These are phyloP conservation scores for Dufourea novaeangliae DNA, from an alignment of 1,140 invertebrate species.

Conservation along the genomic window DNA sequence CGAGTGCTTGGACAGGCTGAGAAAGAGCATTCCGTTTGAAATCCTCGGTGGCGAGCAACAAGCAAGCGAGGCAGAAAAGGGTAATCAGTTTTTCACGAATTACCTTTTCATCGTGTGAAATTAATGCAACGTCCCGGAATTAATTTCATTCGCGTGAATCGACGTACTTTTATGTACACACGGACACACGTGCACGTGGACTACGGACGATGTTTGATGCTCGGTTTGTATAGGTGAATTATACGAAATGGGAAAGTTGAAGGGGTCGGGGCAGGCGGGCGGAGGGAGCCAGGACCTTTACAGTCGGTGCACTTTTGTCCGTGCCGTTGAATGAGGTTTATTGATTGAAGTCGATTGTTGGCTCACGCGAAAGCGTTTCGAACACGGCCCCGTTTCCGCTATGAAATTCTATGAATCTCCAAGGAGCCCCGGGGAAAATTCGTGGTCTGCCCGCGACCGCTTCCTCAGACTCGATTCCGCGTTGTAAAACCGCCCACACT, in stretches of 20 bases:
- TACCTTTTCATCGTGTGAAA: slow-evolving; percentile 38
- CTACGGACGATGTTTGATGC: slow-evolving; percentile 42
- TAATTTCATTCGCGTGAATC: slow-evolving; percentile 50
- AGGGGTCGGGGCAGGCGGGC: background rate
- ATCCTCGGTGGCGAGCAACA: background rate
- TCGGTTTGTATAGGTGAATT: slow-evolving; percentile 46
- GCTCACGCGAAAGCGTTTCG: slow-evolving; percentile 30
- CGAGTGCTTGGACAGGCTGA: background rate
- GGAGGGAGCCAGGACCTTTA: slow-evolving; percentile 34
- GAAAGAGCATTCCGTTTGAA: background rate
- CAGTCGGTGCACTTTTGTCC: slow-evolving; percentile 54
- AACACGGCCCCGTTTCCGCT: slow-evolving; percentile 12
- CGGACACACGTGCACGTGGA: background rate
- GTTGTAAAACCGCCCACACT: background rate
- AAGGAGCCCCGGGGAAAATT: slow-evolving; percentile 25
- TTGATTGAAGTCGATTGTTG: slow-evolving; percentile 46
- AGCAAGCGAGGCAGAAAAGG: background rate
- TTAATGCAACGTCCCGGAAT: slow-evolving; percentile 32
- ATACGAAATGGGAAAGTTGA: slow-evolving; percentile 6
- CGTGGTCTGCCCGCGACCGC: background rate
- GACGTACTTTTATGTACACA: slow-evolving; percentile 49
- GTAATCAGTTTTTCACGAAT: slow-evolving; percentile 34
- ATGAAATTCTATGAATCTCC: slow-evolving; percentile 44
- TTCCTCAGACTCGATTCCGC: slow-evolving; percentile 25
- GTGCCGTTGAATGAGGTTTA: slow-evolving; percentile 52